Base-by-base conservation (phyloP, 2,888 invertebrate genomes). In the Dasysyrphus albostriatus region DNA sequence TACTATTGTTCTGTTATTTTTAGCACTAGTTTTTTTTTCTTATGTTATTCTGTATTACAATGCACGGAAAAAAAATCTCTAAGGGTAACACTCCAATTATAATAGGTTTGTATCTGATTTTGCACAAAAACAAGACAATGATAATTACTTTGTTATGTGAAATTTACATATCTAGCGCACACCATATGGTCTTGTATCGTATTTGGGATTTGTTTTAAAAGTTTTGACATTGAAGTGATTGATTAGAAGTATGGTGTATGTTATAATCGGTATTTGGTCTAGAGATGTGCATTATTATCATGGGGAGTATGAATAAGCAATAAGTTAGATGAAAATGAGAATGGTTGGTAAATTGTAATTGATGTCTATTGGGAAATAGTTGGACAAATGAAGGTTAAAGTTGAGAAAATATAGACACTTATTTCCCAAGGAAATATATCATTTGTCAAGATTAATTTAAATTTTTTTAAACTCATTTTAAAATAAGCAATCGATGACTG, bases 131-230 rank as follows among this genome's bases (percentile, higher is more conserved):
- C 14, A 42, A 61, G 9, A 61, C 4, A 5, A 61, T 61, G 61
- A 14, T 61, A 39, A 61, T 61, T 61, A 42, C 4, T 61, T 42
- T 61, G 61, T 61, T 61, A 7, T 37, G 42, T 49, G 61, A 51
- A 69, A 70, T 56, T 56, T n/a, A 10, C 44, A 56, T 56, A 70
- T 70, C 56, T 56, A 56, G 56, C 42, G 6, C 70, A 56, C 8
- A 16, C 14, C 14, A 39, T n/a, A 29, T 56, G 39, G 37, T 12
- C 24, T 24, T 39, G 12, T 24, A 51, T 42, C 5, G 0, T 19
- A 5, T 19, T 51, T 54, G 5, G 16, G 16, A 2, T 24, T 24
- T 14, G 12, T 16, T 16, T 47, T 8, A 12, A 39, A 3, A 37
- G 37, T 37, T 39, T 39, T 4, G 39, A 7, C 32, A 32, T 42